Percentiles rank a stretch among this genome's conserved stretches.
Conservation (phyloP, 2,888 invertebrate species). For the Mactromeris polynyma region DNA sequence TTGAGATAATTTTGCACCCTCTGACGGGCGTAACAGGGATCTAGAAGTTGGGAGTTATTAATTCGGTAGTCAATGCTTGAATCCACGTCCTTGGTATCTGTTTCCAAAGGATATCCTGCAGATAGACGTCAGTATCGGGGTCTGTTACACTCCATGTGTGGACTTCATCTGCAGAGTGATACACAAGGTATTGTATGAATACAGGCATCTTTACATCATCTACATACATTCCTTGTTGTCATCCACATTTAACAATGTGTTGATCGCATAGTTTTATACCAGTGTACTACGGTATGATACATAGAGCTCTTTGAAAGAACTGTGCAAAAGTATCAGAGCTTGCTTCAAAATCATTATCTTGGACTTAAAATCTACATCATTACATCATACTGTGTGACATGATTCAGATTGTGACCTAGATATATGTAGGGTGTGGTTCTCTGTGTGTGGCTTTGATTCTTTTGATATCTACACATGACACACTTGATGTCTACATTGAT, state of each 20-base stretch:
- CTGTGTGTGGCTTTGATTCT: background rate
- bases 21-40: background rate
- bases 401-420: background rate
- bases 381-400: no score
- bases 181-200: conserved; percentile 48
- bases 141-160: conserved; percentile 68
- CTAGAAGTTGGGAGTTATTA: background rate
- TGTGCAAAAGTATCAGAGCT: no score
- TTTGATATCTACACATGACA: no score
- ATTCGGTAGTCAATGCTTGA: conserved; percentile 39
- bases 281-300: background rate
- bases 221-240: background rate
- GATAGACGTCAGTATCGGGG: conserved; percentile 31
- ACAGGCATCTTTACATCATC: conserved; percentile 1
- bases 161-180: conserved; percentile 60
- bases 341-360: no score
- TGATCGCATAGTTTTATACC: no score
- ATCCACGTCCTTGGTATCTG: conserved; percentile 1
- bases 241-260: no score
- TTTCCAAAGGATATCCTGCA: conserved; percentile 20
- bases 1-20: background rate
- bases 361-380: no score
- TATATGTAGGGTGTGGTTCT: background rate
- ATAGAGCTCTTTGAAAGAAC: no score
- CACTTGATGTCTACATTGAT: no score